These are phyloP conservation scores for Zaprionus africanus DNA, from an alignment of 1,140 invertebrate species.

Conservation along the genomic window DNA sequence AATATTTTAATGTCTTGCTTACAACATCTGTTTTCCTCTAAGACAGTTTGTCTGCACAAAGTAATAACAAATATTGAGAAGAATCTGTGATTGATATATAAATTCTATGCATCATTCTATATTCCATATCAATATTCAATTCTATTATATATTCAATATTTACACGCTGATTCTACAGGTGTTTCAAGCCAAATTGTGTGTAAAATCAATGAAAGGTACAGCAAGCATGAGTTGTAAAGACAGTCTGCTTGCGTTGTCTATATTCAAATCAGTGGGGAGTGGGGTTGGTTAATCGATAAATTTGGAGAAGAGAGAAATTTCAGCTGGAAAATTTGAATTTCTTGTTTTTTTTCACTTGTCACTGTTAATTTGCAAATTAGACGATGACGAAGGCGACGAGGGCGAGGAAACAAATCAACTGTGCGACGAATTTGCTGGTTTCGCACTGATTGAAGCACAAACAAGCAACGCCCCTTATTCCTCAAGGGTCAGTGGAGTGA, in stretches of 20 bases:
- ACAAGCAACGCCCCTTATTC: slow-evolving; percentile 1
- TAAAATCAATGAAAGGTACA: background rate
- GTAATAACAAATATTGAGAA: no score
- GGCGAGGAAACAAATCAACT: slow-evolving; percentile 16
- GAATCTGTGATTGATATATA: no score
- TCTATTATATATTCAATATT: no score
- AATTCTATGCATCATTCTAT: no score
- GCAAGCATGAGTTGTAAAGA: background rate
- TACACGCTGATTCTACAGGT: background rate
- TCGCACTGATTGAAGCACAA: slow-evolving; percentile 22
- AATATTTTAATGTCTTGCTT: no score
- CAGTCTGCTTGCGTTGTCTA: background rate
- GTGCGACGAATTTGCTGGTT: slow-evolving; percentile 6
- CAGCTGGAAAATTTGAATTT: background rate
- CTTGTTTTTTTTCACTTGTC: background rate
- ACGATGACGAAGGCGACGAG: background rate
- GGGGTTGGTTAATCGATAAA: no score
- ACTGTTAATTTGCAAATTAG: slow-evolving; percentile 36
- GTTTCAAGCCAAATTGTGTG: background rate
- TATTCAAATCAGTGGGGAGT: background rate
- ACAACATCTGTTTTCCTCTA: no score
- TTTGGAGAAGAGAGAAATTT: background rate
- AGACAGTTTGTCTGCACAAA: no score
- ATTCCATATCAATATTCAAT: no score
- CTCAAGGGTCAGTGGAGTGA: background rate